Conservation (phyloP, 2,797 vertebrate species). For the Pteronotus mesoamericanus region DNA sequence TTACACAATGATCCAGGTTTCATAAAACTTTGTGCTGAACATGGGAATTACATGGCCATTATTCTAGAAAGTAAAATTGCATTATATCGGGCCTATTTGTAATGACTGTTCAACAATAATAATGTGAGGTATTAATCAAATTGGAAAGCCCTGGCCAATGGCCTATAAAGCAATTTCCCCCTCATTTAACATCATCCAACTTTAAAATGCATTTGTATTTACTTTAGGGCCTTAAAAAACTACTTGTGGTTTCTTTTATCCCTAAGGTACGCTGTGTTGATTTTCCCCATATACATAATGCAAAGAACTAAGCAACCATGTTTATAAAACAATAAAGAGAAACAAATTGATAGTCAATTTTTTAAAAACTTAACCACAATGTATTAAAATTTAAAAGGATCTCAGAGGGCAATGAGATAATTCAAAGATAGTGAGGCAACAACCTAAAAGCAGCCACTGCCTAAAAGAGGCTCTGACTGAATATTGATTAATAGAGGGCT, state of each 20-base stretch:
- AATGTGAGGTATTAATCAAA: constrained; percentile 70
- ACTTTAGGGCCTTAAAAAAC: constrained; percentile 16
- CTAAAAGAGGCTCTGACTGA: background rate
- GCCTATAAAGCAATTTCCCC: constrained; percentile 66
- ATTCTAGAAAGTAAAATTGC: constrained; percentile 59
- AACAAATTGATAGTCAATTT: constrained; percentile 39
- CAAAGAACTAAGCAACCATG: background rate
- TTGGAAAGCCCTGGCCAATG: constrained; percentile 49
- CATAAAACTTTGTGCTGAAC: constrained; percentile 46
- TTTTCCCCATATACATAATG: background rate
- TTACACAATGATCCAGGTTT: background rate
- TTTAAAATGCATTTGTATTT: constrained; percentile 56
- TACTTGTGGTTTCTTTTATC: background rate
- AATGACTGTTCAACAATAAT: constrained; percentile 59
- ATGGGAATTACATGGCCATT: constrained; percentile 40
- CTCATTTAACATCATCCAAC: constrained; percentile 52
- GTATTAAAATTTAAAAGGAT: constrained; percentile 35
- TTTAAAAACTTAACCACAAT: constrained; percentile 14
- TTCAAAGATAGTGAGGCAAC: constrained; percentile 19
- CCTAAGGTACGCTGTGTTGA: background rate
- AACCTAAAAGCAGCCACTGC: constrained; percentile 10
- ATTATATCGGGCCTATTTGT: constrained; percentile 42
- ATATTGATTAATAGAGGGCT: background rate
- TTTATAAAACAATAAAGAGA: constrained; percentile 51
- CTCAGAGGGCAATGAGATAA: constrained; percentile 12